Evolutionary conservation across 2,113 vertebrate species (phyloP).

Genomic region (Otolemur garnettii): DNA sequence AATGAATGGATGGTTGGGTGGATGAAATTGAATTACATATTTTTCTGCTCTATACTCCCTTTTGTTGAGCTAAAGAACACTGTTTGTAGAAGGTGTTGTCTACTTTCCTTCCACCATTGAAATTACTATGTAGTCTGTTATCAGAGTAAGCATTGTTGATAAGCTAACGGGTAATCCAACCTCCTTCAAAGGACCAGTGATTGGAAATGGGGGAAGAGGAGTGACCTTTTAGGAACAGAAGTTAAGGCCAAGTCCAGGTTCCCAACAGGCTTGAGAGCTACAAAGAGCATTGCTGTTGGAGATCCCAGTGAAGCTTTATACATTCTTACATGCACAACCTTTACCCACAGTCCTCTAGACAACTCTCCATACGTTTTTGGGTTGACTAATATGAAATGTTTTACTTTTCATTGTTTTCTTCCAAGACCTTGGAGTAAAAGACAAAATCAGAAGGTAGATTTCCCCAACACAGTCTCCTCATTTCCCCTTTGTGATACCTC

Average conservation of each 20-base stretch:
- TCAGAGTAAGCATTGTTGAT: constrained; percentile 37
- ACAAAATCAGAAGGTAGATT: not conserved
- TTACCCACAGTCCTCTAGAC: not conserved
- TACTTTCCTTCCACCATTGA: constrained; percentile 45
- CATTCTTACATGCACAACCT: not conserved
- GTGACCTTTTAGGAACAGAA: not conserved
- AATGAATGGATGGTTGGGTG: constrained; percentile 31
- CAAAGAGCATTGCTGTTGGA: not conserved
- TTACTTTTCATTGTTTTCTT: constrained; percentile 63
- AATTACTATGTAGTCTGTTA: constrained; percentile 58
- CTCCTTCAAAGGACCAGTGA: constrained; percentile 67
- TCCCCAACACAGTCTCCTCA: not conserved
- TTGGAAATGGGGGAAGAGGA: not conserved
- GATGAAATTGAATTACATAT: constrained; percentile 61
- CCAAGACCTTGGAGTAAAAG: constrained; percentile 17
- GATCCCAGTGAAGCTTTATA: not conserved
- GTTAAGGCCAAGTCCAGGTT: not conserved
- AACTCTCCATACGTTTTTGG: not conserved
- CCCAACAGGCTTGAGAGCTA: not conserved
- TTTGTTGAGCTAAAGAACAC: constrained; percentile 54
- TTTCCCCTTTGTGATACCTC: not conserved
- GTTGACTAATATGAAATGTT: not conserved
- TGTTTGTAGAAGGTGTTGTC: constrained; percentile 78
- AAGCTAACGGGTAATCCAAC: constrained; percentile 50
- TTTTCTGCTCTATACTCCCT: constrained; percentile 64